Percentiles rank a stretch among this genome's conserved stretches.
These are phyloP conservation scores for Maccullochella peelii DNA, from an alignment of 2,113 vertebrate species.

Conservation along the genomic window DNA sequence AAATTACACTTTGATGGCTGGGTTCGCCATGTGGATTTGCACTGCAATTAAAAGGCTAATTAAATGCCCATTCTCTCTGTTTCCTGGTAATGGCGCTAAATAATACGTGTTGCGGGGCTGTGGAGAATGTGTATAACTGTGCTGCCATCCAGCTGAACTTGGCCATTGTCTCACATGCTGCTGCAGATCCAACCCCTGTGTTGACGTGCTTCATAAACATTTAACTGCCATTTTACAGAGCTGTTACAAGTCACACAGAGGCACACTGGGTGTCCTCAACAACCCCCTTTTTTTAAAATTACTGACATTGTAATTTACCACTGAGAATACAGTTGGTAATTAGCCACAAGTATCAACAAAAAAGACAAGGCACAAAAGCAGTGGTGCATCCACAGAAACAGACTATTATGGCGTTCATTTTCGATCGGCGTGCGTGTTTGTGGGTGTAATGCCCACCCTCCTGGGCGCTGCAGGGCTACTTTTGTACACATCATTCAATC, in stretches of 20 bases:
- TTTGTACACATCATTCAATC: constrained; percentile 37
- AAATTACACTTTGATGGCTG: constrained; percentile 46
- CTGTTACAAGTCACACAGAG: constrained; percentile 34
- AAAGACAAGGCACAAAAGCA: neutral
- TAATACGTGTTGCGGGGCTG: constrained; percentile 44
- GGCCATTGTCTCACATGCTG: constrained; percentile 31
- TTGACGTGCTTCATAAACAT: constrained; percentile 68
- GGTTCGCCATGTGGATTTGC: constrained; percentile 64
- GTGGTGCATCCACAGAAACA: constrained; percentile 6
- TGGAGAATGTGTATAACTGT: constrained; percentile 11
- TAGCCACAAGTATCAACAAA: constrained; percentile 50
- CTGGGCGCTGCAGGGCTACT: constrained; percentile 1
- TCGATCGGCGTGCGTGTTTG: neutral
- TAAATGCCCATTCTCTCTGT: constrained; percentile 62
- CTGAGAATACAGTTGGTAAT: constrained; percentile 54
- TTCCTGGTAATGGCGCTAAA: constrained; percentile 64
- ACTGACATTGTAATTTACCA: constrained; percentile 67
- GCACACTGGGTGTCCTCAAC: constrained; percentile 44
- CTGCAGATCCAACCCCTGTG: constrained; percentile 27
- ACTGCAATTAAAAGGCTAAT: constrained; percentile 74
- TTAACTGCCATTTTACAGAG: constrained; percentile 63
- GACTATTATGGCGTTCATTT: constrained; percentile 14
- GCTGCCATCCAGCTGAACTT: constrained; percentile 57
- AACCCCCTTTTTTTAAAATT: constrained; percentile 33
- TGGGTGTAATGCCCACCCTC: constrained; percentile 4